Evolutionary conservation across 1,140 invertebrate species (phyloP), one percentile per base, ranked within the genome.

Genomic region (Mycetomoellerius zeteki): DNA sequence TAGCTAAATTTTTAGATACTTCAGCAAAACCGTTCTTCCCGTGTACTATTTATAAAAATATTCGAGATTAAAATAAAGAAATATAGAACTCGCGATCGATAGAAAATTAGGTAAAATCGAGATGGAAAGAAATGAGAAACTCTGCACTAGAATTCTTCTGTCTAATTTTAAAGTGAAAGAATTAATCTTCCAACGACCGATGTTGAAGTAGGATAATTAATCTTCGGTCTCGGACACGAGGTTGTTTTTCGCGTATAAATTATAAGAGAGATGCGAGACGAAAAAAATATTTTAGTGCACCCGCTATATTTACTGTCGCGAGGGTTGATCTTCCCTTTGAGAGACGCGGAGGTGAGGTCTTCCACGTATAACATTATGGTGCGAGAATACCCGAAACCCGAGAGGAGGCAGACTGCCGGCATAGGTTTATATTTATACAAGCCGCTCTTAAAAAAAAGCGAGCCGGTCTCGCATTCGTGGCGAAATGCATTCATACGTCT

Each of bases 361-460:
- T 89, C 67, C 72, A 87, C 89, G 86, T 87, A 92, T 93, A 94
- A 82, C 24, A 21, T 94, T 93, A 91, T 94, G 89, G 90, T 88
- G 94, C 92, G 69, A 43, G 65, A 81, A 91, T 85, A 91, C 90
- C 93, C 89, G 93, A 94, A 94, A 94, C 93, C 91, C 91, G 94
- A 94, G 92, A 64, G 92, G 77, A 94, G 92, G 76, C 87, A 86
- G 90, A 89, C 71, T 89, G 73, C 89, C 81, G 87, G 86, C 90
- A 90, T 91, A 77, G 87, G 93, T 94, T 94, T 94, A 94, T 94
- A 94, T 94, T 94, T 94, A 93, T 93, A 92, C 92, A 92, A 60
- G 71, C 84, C 86, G 91, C 77, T 60, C 77, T 47, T 69, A 89
- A 86, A 80, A 91, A 94, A 94, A 94, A 94, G 93, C 90, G 90